Percentiles rank a stretch among this genome's conserved stretches.
Conservation (phyloP, 2,113 vertebrate species). For the Xenus cinereus region DNA sequence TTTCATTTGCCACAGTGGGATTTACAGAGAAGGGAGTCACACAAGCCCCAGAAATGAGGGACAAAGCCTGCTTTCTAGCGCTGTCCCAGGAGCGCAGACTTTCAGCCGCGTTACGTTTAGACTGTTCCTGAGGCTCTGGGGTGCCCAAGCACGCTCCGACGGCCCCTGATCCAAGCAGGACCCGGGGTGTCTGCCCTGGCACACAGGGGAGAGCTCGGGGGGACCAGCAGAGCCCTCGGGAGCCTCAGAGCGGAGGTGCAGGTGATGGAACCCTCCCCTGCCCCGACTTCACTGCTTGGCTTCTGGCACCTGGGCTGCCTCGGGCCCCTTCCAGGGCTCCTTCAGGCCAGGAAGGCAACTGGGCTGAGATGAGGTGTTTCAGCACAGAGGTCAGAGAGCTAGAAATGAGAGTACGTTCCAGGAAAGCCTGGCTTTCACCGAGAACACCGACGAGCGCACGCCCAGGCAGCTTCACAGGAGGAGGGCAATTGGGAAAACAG, state of each 20-base stretch:
- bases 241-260: background rate
- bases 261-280: background rate
- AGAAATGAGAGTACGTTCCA: background rate
- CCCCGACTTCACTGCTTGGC: background rate
- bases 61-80: background rate
- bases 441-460: fast-evolving
- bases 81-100: background rate
- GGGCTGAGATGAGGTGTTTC: background rate
- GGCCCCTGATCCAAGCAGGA: background rate
- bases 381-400: background rate
- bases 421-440: background rate
- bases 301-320: background rate
- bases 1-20: background rate
- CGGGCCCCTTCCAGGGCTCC: background rate
- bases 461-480: background rate
- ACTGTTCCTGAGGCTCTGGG: background rate
- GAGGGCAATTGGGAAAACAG: background rate
- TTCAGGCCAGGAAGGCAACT: background rate
- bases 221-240: background rate
- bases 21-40: background rate
- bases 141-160: background rate
- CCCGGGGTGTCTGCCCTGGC: background rate
- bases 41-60: background rate
- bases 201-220: fast-evolving
- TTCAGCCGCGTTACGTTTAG: fast-evolving